These are phyloP conservation scores for Melierax canorus DNA, from an alignment of 2,113 vertebrate genomes.

Conservation along the genomic window DNA sequence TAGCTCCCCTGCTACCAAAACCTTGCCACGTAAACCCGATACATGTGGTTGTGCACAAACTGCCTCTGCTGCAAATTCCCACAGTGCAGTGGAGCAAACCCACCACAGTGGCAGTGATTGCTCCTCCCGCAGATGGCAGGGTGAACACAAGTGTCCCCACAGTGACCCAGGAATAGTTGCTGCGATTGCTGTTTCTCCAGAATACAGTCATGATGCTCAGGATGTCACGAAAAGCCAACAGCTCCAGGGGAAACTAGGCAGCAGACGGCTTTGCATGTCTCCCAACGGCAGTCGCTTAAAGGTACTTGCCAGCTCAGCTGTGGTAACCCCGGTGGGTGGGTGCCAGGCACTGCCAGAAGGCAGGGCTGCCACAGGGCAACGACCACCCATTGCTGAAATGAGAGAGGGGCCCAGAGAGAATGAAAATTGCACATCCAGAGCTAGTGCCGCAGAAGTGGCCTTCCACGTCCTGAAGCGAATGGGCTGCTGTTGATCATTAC, in stretches of 20 bases:
- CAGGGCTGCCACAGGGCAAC: neutral
- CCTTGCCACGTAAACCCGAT: too few relatives aligned
- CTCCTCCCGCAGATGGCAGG: too few relatives aligned
- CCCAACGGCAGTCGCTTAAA: rapidly evolving
- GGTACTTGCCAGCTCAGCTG: neutral
- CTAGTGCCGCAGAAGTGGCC: neutral
- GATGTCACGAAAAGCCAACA: neutral
- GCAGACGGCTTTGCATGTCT: neutral
- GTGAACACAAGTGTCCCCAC: too few relatives aligned
- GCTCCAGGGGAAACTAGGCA: neutral
- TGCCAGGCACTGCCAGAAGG: neutral
- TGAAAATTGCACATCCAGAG: neutral
- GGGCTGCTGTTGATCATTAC: neutral
- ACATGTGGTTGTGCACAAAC: too few relatives aligned
- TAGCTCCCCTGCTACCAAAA: too few relatives aligned
- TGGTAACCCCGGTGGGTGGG: rapidly evolving
- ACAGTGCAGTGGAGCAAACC: too few relatives aligned
- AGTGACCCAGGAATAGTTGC: neutral
- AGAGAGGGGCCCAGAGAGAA: neutral
- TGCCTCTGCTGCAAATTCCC: too few relatives aligned
- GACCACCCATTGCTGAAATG: neutral
- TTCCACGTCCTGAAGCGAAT: neutral
- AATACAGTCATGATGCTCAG: neutral
- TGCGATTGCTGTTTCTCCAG: neutral
- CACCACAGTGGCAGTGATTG: too few relatives aligned